Percentiles rank a stretch among this genome's conserved stretches.
Conservation (phyloP, 1,140 invertebrate genomes). For the Drosophila eugracilis region DNA sequence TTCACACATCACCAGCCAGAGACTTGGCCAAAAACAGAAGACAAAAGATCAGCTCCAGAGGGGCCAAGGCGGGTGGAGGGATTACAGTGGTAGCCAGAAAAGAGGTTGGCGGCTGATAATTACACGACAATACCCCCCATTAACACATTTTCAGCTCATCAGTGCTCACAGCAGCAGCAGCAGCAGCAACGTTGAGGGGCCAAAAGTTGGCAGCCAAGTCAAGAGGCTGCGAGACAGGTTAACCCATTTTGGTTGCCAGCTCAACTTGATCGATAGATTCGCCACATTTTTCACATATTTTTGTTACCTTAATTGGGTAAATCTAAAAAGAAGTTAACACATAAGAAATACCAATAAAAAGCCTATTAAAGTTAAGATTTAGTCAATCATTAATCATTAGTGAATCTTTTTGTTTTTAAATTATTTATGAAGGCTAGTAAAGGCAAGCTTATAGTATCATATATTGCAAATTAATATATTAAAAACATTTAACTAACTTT, state of each 20-base stretch:
- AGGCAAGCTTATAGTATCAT: no score
- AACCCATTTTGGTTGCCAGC: slow-evolving; percentile 18
- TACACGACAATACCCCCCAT: slow-evolving; percentile 82
- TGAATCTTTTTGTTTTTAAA: no score
- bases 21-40: slow-evolving; percentile 15
- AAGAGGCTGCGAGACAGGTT: slow-evolving; percentile 15
- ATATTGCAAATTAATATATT: no score
- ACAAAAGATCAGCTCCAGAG: slow-evolving; percentile 23
- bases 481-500: not conserved
- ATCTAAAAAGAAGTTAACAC: not conserved
- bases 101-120: slow-evolving; percentile 66
- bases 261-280: not conserved
- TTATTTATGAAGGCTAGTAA: no score
- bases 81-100: slow-evolving; percentile 37
- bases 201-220: slow-evolving; percentile 32
- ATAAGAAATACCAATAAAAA: not conserved
- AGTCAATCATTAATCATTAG: no score
- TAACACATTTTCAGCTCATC: slow-evolving; percentile 79
- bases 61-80: slow-evolving; percentile 2
- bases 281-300: not conserved
- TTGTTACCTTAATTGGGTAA: not conserved
- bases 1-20: slow-evolving; percentile 75
- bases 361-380: not conserved
- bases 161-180: slow-evolving; percentile 55
- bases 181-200: slow-evolving; percentile 42